These are phyloP conservation scores for Hystrix cristata DNA, from an alignment of 2,113 vertebrate genomes.

Conservation along the genomic window DNA sequence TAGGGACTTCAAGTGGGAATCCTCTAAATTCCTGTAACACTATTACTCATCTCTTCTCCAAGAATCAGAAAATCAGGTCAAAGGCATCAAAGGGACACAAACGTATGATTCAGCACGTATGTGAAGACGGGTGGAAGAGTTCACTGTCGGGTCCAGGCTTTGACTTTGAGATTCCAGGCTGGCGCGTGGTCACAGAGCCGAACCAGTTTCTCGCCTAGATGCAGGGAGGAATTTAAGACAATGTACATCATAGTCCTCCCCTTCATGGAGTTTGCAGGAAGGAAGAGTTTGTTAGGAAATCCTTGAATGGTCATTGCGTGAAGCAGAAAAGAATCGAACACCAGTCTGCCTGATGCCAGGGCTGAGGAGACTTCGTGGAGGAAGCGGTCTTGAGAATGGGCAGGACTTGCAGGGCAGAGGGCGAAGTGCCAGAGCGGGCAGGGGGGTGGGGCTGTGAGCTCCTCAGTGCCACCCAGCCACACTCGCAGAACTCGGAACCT, in stretches of 20 bases:
- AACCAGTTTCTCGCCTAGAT: neutral
- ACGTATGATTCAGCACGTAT: neutral
- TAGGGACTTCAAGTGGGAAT: neutral
- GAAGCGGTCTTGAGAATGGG: neutral
- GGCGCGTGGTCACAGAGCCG: neutral
- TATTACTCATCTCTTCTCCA: conserved; percentile 27
- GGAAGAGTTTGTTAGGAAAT: neutral
- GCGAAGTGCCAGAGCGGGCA: neutral
- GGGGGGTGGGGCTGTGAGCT: fast-evolving
- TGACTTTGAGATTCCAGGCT: neutral
- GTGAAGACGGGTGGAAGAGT: neutral
- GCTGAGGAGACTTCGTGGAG: neutral
- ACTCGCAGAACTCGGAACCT: too few species aligned
- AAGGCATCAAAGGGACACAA: neutral
- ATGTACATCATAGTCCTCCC: too few species aligned
- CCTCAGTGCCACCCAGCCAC: neutral
- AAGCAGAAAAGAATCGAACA: neutral
- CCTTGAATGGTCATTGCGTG: neutral
- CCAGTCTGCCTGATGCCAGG: neutral
- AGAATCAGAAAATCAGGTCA: conserved; percentile 20
- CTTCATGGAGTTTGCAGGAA: conserved; percentile 2
- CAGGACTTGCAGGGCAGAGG: neutral
- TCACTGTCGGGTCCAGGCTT: neutral
- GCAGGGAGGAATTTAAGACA: neutral
- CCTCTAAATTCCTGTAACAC: conserved; percentile 42